phyloP scores from a whole-genome alignment of 2,113 vertebrate genomes.

The Talpa occidentalis region DNA sequence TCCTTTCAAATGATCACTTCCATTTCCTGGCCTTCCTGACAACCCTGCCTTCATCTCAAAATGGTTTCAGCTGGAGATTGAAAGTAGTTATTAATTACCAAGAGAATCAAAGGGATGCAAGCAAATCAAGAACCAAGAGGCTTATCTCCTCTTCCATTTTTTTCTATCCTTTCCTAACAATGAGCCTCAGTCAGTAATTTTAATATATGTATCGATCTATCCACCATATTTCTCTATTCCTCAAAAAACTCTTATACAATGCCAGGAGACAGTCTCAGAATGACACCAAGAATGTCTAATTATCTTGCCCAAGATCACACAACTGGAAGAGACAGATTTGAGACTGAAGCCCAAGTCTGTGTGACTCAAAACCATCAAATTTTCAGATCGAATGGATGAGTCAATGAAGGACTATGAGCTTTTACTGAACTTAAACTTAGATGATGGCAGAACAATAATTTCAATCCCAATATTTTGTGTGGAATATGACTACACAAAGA shows the following conservation, averaged over 20 bases:
- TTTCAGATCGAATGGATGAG: neutral
- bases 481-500: neutral
- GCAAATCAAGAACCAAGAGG: neutral
- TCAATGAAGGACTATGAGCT: neutral
- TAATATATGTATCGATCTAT: neutral
- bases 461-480: neutral
- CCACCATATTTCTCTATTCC: conserved; percentile 17
- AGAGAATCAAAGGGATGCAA: neutral
- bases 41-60: neutral
- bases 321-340: neutral
- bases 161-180: conserved; percentile 18
- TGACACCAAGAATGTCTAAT: neutral
- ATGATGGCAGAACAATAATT: neutral
- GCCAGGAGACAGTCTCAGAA: neutral
- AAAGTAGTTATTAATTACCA: neutral
- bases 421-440: neutral
- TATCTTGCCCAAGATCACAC: neutral
- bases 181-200: conserved; percentile 41
- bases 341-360: neutral
- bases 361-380: neutral
- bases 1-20: neutral
- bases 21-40: neutral
- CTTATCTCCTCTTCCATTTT: neutral
- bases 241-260: neutral
- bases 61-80: neutral